Conservation (phyloP, 2,113 vertebrate genomes). For the Thymallus thymallus region DNA sequence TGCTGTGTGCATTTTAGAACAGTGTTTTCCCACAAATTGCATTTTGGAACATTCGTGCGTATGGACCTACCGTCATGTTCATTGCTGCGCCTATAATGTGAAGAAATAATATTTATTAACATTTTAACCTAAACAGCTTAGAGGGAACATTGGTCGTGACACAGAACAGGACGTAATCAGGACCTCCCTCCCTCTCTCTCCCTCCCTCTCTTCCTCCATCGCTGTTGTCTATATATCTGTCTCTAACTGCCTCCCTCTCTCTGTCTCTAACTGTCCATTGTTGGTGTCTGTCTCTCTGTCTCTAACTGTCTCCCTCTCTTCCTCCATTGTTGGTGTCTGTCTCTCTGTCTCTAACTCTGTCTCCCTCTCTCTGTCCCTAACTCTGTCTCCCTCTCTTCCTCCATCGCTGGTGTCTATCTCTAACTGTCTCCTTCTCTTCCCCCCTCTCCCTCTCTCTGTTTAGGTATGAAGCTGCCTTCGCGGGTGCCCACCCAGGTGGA, state of each 20-base stretch:
- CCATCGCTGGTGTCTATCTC: neutral
- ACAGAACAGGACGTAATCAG: too few relatives aligned
- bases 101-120: too few relatives aligned
- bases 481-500: constrained; percentile 86
- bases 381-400: constrained; percentile 1
- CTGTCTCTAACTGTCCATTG: neutral
- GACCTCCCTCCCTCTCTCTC: too few relatives aligned
- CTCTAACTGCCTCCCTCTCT: constrained; percentile 24
- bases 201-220: too few relatives aligned
- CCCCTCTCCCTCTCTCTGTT: neutral
- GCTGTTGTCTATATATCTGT: neutral
- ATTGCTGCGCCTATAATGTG: too few relatives aligned
- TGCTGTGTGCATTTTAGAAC: too few relatives aligned
- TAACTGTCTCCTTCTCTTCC: neutral
- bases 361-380: neutral
- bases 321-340: neutral
- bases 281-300: neutral
- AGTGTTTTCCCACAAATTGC: too few relatives aligned
- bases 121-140: too few relatives aligned
- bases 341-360: constrained; percentile 13
- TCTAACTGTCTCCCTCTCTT: constrained; percentile 9
- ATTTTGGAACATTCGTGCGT: too few relatives aligned
- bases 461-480: constrained; percentile 90
- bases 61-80: too few relatives aligned
- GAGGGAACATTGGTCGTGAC: too few relatives aligned